Conservation (phyloP, 2,797 vertebrate species). For the Neosilurus mollespiculum region DNA sequence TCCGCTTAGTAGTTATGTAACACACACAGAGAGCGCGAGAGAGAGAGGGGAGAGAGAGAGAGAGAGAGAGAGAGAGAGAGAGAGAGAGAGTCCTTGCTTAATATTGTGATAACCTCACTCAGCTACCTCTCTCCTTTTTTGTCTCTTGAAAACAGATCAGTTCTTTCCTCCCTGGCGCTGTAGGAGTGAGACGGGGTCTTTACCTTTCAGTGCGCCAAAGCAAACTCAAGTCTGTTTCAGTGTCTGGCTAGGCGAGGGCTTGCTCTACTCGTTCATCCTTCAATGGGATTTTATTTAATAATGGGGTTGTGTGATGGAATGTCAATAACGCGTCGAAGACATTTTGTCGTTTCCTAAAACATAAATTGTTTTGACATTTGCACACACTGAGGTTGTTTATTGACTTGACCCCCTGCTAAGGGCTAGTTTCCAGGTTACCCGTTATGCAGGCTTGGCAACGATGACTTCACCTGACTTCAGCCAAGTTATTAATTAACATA, state of each 20-base stretch:
- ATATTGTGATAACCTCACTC: slow-evolving; percentile 37
- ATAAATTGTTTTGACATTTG: slow-evolving; percentile 12
- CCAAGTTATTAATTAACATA: slow-evolving; percentile 51
- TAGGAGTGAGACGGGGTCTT: slow-evolving; percentile 32
- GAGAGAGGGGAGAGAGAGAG: too few relatives aligned
- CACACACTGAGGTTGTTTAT: slow-evolving; percentile 31
- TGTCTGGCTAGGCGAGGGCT: slow-evolving; percentile 16
- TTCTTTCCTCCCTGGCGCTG: slow-evolving; percentile 36
- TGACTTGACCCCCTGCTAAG: slow-evolving; percentile 36
- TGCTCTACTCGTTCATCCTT: slow-evolving; percentile 21
- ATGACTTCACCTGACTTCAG: slow-evolving; percentile 11
- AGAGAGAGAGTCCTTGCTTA: neutral
- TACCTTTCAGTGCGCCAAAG: slow-evolving; percentile 37
- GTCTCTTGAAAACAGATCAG: slow-evolving; percentile 17
- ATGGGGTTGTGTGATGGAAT: neutral
- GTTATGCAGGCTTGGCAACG: slow-evolving; percentile 23
- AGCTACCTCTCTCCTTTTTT: slow-evolving; percentile 34
- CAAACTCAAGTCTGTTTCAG: slow-evolving; percentile 30
- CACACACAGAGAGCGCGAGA: neutral
- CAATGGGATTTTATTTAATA: slow-evolving; percentile 29
- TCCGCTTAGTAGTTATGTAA: slow-evolving; percentile 18
- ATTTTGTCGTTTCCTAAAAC: slow-evolving; percentile 9
- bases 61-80: neutral
- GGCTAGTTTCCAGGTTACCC: slow-evolving; percentile 6
- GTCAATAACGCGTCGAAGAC: slow-evolving; percentile 3